phyloP scores from a whole-genome alignment of 2,888 invertebrate genomes.

The Drosophila neonasuta region DNA sequence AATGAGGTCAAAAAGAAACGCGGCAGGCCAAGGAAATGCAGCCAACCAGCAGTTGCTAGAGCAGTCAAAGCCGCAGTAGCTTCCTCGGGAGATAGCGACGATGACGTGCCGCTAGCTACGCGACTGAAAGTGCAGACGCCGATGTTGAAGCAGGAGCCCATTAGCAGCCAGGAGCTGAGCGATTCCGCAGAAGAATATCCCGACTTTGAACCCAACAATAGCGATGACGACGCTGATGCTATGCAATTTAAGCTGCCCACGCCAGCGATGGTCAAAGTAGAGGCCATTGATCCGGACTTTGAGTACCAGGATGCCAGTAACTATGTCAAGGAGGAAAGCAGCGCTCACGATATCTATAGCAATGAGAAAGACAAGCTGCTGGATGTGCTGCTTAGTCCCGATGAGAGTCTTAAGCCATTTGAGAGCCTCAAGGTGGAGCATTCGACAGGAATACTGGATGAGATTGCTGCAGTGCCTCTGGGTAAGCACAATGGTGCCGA shows the following conservation, averaged over 20 bases:
- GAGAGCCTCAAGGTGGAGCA: constrained; percentile 69
- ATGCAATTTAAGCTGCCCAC: constrained; percentile 53
- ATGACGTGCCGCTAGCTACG: constrained; percentile 64
- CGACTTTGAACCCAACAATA: constrained; percentile 68
- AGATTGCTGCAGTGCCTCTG: constrained; percentile 75
- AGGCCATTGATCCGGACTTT: constrained; percentile 61
- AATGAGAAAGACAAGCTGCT: constrained; percentile 77
- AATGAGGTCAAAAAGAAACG: constrained; percentile 43
- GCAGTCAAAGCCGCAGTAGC: background rate
- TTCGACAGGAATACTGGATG: constrained; percentile 65
- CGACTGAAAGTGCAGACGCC: constrained; percentile 50
- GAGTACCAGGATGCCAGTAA: constrained; percentile 69
- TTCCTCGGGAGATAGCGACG: constrained; percentile 57
- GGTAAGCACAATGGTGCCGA: constrained; percentile 57
- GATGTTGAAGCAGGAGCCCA: constrained; percentile 49
- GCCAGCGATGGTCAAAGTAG: constrained; percentile 64
- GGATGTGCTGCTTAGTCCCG: constrained; percentile 70
- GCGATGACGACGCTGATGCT: constrained; percentile 65
- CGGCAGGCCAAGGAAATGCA: constrained; percentile 48
- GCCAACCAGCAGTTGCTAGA: constrained; percentile 12
- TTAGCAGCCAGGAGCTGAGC: constrained; percentile 49
- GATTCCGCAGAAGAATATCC: constrained; percentile 75
- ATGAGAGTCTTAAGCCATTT: constrained; percentile 64
- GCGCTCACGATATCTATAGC: constrained; percentile 68
- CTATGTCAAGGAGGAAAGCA: constrained; percentile 72